Base-by-base conservation (phyloP, 2,888 invertebrate genomes). In the Iphiclides podalirius region DNA sequence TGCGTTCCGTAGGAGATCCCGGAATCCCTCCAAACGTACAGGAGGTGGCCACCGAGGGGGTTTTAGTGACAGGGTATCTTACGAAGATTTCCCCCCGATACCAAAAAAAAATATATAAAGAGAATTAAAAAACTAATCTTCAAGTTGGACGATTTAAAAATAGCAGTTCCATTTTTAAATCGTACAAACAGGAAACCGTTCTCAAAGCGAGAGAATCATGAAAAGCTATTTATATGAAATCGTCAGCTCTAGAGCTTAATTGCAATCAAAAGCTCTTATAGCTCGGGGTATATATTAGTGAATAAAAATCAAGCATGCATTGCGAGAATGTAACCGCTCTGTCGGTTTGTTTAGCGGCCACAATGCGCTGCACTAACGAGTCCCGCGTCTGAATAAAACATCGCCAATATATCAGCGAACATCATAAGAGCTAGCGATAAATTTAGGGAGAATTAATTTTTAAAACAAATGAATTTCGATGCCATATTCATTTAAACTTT, bases 371-470 rank as follows among this genome's bases (percentile, higher is more conserved):
- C 75, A 68, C 82, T 87, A 84, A 87, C 86, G 87, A 86, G 85
- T 77, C 72, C 72, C 75, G 67, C 65, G 75, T 65, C 81, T 87
- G 86, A 86, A 87, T 87, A 86, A 87, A 86, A 87, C 86, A 87
- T 86, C 62, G 73, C 66, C 60, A 56, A 58, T 59, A 57, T 59
- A 45, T 52, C 26, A 60, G 60, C 34, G 11, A 52, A 61, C 61
- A 55, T 28, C 14, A 69, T 8, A 52, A 58, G 74, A 59, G 61
- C 47, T 8, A 58, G 70, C 71, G 74, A 23, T 52, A 52, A n/a
- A 20, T 20, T n/a, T n/a, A n/a, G n/a, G n/a, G n/a, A n/a, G n/a
- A n/a, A n/a, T n/a, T n/a, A n/a, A n/a, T n/a, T n/a, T n/a, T n/a
- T n/a, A n/a, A n/a, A n/a, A n/a, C n/a, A n/a, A n/a, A n/a, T n/a